Evolutionary conservation across 2,888 invertebrate genomes (phyloP).

Genomic region (Busseola fusca): DNA sequence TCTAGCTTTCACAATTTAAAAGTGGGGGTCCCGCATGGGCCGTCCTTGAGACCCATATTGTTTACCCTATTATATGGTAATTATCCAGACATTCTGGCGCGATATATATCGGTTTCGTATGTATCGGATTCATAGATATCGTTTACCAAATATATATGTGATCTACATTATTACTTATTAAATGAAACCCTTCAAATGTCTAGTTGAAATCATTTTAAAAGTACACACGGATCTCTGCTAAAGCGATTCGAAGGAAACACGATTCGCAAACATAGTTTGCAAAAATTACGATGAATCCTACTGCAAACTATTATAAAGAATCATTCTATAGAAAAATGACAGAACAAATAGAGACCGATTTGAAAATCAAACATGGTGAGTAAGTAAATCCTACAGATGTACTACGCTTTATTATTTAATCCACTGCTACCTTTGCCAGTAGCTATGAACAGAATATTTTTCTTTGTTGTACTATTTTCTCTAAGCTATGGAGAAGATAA

Average conservation of each 20-base stretch:
- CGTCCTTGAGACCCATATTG: not conserved
- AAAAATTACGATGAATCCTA: constrained; percentile 37
- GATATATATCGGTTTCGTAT: no score
- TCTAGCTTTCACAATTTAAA: not conserved
- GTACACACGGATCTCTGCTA: constrained; percentile 11
- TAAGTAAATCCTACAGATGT: not conserved
- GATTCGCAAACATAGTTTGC: constrained; percentile 44
- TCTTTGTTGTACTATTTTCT: constrained; percentile 49
- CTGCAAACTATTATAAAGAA: constrained; percentile 34
- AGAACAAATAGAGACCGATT: constrained; percentile 50
- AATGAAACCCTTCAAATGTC: not conserved
- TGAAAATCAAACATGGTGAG: constrained; percentile 53
- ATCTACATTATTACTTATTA: not conserved
- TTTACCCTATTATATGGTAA: not conserved
- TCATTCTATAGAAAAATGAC: constrained; percentile 43
- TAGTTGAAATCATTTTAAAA: constrained; percentile 2
- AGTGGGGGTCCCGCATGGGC: not conserved
- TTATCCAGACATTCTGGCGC: not conserved
- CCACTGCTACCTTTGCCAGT: not conserved
- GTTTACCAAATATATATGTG: not conserved
- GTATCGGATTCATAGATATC: not conserved
- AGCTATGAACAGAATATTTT: constrained; percentile 49
- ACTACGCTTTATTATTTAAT: constrained; percentile 17
- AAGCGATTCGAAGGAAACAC: constrained; percentile 19
- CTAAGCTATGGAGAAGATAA: constrained; percentile 61